Base-by-base conservation (phyloP, 2,797 vertebrate species). In the Arremon aurantiirostris region DNA sequence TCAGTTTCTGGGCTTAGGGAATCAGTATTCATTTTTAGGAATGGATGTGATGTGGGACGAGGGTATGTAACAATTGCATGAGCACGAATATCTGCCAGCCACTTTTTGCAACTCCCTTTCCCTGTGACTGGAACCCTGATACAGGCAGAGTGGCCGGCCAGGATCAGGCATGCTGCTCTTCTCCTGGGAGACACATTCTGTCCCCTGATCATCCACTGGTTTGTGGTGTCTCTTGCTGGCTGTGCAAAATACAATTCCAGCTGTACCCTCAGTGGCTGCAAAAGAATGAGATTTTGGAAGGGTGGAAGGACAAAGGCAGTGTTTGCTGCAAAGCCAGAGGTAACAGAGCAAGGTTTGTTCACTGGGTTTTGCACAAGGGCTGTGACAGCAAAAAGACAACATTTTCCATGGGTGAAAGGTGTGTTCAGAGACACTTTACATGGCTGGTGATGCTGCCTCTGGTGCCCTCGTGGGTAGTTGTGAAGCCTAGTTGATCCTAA, bases 401-500 rank as follows among this genome's bases (percentile, higher is more conserved):
- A 1, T 28, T 75, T 57, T 32, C 0, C 1, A 23, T 14, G 27
- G 28, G 18, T 57, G 28, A 69, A 50, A 79, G 42, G 18, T 23
- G 11, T 30, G 8, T 89, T 91, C 42, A 69, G 70, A 89, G 53
- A 50, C 6, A 4, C 4, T 49, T 71, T 20, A 27, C 8, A 24
- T 2, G 30, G 39, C 55, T 4, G 4, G 11, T 16, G n/a, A 69
- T 75, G 42, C 49, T 88, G 72, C 37, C 22, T 72, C 46, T n/a
- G 47, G 70, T 35, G 39, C 46, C 46, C 11, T 20, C 50, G 39
- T 1, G 0, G 52, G 69, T 53, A 89, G n/a, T 14, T 70, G 78
- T 72, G 79, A 91, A 79, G 23, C 82, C 50, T n/a, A 26, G 59
- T 41, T 63, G n/a, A 80, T 80, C 71, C 30, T 64, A 86, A 94